Evolutionary conservation across 2,797 vertebrate genomes (phyloP).

Genomic region (Danio tinwini): DNA sequence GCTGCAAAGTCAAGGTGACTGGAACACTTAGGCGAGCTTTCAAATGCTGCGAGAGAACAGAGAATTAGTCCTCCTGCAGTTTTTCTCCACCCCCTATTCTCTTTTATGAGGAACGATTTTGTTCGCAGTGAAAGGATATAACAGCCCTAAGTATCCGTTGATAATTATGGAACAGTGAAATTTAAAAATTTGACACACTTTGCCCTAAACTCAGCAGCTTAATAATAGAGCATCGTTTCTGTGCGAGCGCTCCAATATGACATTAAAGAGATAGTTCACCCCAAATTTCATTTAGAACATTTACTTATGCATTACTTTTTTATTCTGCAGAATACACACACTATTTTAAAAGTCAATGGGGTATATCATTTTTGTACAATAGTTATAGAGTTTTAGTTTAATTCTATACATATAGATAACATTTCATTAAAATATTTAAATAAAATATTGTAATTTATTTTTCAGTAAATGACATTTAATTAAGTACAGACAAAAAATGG

Average conservation of each 20-base stretch:
- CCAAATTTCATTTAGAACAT: neutral
- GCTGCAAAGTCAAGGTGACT: slow-evolving; percentile 89
- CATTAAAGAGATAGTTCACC: slow-evolving; percentile 69
- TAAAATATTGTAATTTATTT: no score
- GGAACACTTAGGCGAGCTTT: slow-evolving; percentile 80
- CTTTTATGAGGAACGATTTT: slow-evolving; percentile 86
- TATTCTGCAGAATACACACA: neutral
- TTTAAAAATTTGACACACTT: slow-evolving; percentile 86
- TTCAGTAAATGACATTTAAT: no score
- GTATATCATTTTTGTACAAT: neutral
- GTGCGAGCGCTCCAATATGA: slow-evolving; percentile 67
- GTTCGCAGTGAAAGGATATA: slow-evolving; percentile 85
- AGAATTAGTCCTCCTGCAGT: slow-evolving; percentile 82
- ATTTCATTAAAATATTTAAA: no score
- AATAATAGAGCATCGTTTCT: slow-evolving; percentile 76
- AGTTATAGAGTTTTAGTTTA: no score
- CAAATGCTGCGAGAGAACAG: slow-evolving; percentile 73
- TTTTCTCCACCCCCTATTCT: slow-evolving; percentile 77
- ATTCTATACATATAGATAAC: no score
- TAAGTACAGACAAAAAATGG: no score
- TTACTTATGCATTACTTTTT: neutral
- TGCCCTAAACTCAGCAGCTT: slow-evolving; percentile 79
- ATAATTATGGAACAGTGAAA: slow-evolving; percentile 83
- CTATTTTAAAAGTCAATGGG: neutral
- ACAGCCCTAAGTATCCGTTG: slow-evolving; percentile 82